Percentiles rank a stretch among this genome's conserved stretches.
Conservation (phyloP, 2,113 vertebrate species). For the Pionites leucogaster region DNA sequence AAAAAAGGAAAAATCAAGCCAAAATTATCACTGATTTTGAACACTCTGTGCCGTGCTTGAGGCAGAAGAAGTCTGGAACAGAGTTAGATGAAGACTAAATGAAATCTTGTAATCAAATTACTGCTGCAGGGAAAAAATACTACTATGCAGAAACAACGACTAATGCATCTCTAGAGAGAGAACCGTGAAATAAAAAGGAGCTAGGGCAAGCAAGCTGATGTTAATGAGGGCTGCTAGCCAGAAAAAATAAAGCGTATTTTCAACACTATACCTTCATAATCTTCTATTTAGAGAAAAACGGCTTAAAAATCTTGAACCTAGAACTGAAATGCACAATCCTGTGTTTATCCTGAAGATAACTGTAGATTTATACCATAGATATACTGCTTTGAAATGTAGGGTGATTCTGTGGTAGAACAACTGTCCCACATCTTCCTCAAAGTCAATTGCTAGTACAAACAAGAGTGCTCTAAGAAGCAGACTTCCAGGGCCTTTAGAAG, state of each 20-base stretch:
- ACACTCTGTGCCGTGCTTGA: background rate
- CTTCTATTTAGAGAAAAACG: background rate
- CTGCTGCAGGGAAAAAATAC: slow-evolving; percentile 3
- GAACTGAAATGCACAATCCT: background rate
- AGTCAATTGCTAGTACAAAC: background rate
- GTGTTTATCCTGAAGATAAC: background rate
- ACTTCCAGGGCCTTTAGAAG: background rate
- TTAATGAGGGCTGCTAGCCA: background rate
- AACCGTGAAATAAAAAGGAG: background rate
- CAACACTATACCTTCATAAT: background rate
- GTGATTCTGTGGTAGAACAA: background rate
- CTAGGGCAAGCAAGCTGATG: background rate
- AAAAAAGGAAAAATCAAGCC: background rate
- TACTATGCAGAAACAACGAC: slow-evolving; percentile 7
- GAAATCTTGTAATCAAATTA: slow-evolving; percentile 9
- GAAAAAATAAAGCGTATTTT: background rate
- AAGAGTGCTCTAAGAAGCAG: background rate
- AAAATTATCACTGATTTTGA: background rate
- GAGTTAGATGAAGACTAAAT: background rate
- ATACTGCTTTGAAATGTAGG: background rate
- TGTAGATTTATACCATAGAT: background rate
- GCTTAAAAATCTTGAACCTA: background rate
- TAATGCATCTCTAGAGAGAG: background rate
- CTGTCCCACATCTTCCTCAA: background rate
- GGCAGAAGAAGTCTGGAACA: background rate